Percentiles rank a stretch among this genome's conserved stretches.
phyloP scores from a whole-genome alignment of 2,888 invertebrate species.

The Euzophera pinguis region DNA sequence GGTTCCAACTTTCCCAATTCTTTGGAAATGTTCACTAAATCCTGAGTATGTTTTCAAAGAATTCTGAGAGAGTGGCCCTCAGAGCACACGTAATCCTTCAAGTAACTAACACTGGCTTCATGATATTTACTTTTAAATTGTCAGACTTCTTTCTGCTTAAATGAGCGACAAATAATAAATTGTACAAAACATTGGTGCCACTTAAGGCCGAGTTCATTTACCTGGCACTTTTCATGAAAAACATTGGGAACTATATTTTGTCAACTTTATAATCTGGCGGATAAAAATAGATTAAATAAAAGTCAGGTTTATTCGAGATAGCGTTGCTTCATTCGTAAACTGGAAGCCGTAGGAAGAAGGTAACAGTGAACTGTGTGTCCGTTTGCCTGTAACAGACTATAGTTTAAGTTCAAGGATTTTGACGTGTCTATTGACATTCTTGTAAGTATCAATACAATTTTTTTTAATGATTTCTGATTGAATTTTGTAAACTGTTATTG shows the following conservation, averaged over 20 bases:
- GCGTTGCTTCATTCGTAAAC: constrained; percentile 48
- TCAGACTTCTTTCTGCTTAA: neutral
- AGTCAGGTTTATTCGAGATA: constrained; percentile 49
- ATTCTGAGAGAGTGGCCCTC: no score
- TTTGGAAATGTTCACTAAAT: no score
- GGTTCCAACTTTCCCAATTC: no score
- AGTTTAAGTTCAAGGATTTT: constrained; percentile 58
- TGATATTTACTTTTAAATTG: no score
- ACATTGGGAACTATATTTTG: constrained; percentile 21
- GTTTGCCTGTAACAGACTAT: constrained; percentile 24
- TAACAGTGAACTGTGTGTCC: constrained; percentile 32
- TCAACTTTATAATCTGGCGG: constrained; percentile 41
- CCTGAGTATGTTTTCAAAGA: no score
- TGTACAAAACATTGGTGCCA: neutral
- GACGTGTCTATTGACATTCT: constrained; percentile 37
- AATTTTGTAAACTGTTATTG: neutral
- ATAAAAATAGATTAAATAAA: constrained; percentile 66
- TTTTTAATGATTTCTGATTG: neutral
- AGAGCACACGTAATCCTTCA: no score
- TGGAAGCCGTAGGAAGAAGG: constrained; percentile 47
- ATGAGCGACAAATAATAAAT: neutral
- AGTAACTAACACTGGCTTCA: no score
- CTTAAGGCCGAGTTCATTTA: constrained; percentile 18
- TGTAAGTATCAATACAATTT: constrained; percentile 37
- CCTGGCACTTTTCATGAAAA: constrained; percentile 14